Conservation (phyloP, 2,113 vertebrate genomes). For the Elachura formosa region DNA sequence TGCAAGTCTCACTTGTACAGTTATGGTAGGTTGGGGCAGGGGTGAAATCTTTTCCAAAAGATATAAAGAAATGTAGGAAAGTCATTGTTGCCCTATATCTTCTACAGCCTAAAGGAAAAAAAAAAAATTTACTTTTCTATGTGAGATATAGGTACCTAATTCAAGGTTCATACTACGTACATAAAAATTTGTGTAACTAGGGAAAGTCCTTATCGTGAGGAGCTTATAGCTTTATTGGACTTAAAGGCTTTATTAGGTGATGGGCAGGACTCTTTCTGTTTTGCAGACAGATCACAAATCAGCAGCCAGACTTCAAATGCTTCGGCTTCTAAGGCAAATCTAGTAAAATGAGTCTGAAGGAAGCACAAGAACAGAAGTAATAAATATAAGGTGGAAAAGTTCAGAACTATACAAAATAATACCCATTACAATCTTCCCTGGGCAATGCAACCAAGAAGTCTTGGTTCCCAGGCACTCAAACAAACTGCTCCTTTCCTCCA, state of each 20-base stretch:
- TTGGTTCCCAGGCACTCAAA: neutral
- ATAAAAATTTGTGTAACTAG: neutral
- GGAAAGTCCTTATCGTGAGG: neutral
- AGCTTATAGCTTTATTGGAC: neutral
- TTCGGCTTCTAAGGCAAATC: neutral
- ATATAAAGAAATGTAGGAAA: neutral
- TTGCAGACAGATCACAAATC: neutral
- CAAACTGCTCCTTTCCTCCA: neutral
- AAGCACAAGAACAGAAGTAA: neutral
- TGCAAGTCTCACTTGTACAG: neutral
- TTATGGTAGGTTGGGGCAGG: neutral
- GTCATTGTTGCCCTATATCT: neutral
- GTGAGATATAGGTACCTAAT: neutral
- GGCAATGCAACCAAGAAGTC: neutral
- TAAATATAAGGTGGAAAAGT: neutral
- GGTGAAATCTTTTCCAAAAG: neutral
- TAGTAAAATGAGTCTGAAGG: neutral
- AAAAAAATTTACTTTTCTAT: neutral
- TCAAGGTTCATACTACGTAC: neutral
- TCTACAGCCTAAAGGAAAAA: neutral
- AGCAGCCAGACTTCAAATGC: neutral
- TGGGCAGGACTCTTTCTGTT: neutral
- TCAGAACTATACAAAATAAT: neutral
- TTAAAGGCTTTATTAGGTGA: neutral
- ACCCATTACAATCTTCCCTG: neutral